Base-by-base conservation (phyloP, 2,113 vertebrate species). In the Herpailurus yagouaroundi region DNA sequence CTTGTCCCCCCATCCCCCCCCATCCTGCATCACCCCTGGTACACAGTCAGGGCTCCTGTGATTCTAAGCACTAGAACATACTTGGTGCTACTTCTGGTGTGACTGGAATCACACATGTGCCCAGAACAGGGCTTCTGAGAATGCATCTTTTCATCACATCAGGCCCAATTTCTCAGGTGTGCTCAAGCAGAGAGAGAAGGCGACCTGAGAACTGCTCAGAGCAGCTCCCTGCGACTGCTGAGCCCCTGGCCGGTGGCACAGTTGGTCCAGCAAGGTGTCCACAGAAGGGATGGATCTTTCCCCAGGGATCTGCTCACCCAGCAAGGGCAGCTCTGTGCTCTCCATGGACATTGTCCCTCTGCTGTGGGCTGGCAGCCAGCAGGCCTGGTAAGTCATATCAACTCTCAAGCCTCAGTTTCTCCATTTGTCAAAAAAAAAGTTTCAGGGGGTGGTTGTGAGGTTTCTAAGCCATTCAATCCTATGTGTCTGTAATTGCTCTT, bases 191-290 rank as follows among this genome's bases (percentile, higher is more conserved):
- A 87, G 89, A 25, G 27, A 48, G 27, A 89, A 91, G 63, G 41
- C 11, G 25, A 66, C 12, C 6, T 18, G 27, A 88, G 83, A 71
- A 82, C 23, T 4, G 38, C 10, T 27, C 12, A 41, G 14, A 29
- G 15, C 2, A n/a, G 19, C 7, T 82, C 18, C 31, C 31, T 55
- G 16, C 0, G 38, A 12, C 25, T 1, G 0, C 36, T 14, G 33
- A 85, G 55, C 23, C 69, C 52, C 45, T 57, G 73, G n/a, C 5
- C 9, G 4, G n/a, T 36, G 45, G 16, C 38, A 16, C 1, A 41
- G 29, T 25, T 91, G 41, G 81, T 60, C 48, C 31, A 12, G 21
- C 82, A 66, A 41, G 1, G 11, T 48, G 48, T 36, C 68, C 63
- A 19, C n/a, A 73, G 57, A 73, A 41, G 1, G 11, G 4, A n/a